phyloP scores from a whole-genome alignment of 1,140 invertebrate species.

The Orussus abietinus region DNA sequence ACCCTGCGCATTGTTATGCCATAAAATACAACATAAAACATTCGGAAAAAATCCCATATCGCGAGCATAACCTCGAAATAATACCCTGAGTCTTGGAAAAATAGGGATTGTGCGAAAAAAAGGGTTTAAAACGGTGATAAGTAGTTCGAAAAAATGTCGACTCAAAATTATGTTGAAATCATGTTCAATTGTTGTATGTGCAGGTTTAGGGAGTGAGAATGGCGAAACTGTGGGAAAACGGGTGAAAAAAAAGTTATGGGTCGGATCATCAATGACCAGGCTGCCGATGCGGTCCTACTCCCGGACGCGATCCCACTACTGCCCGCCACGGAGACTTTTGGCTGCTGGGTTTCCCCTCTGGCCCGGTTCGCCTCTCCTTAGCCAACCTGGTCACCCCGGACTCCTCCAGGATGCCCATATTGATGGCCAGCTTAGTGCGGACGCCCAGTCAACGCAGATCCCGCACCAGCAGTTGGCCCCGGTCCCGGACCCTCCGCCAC shows the following conservation, averaged over 20 bases:
- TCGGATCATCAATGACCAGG: constrained; percentile 83
- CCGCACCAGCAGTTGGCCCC: constrained; percentile 65
- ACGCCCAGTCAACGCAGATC: constrained; percentile 76
- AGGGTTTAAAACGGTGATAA: no score
- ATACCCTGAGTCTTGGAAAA: no score
- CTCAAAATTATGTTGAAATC: no score
- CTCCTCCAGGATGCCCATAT: constrained; percentile 85
- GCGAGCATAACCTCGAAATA: no score
- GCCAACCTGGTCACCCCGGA: constrained; percentile 78
- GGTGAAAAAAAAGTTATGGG: constrained; percentile 68
- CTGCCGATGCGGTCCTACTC: constrained; percentile 80
- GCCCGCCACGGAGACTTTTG: constrained; percentile 93
- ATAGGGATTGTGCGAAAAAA: no score
- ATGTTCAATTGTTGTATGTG: no score
- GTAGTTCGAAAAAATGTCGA: no score
- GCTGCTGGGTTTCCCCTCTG: constrained; percentile 95
- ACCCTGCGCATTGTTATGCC: no score
- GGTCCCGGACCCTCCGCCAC: constrained; percentile 80
- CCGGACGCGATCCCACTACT: constrained; percentile 97
- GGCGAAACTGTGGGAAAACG: constrained; percentile 15
- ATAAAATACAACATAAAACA: no score
- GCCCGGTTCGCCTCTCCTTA: constrained; percentile 93
- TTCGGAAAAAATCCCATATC: no score
- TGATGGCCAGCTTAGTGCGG: constrained; percentile 87
- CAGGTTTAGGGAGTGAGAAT: no score